These are phyloP conservation scores for Muscicapa adusta DNA, from an alignment of 2,113 vertebrate species.

Conservation along the genomic window DNA sequence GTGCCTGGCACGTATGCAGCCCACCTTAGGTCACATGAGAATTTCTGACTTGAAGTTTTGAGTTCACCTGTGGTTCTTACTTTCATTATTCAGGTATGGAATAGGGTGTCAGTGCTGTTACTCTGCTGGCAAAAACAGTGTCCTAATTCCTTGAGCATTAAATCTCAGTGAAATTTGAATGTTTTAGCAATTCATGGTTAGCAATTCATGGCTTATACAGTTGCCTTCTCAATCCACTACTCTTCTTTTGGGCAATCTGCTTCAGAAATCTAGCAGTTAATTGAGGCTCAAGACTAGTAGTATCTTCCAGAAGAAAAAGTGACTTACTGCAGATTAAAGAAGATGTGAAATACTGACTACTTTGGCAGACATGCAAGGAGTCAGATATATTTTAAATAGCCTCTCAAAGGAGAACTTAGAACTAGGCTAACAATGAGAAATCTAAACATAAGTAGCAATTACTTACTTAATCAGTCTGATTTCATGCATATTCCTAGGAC, in stretches of 20 bases:
- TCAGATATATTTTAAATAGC: background rate
- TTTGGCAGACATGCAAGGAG: background rate
- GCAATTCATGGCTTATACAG: background rate
- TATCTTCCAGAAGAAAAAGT: background rate
- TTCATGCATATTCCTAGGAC: background rate
- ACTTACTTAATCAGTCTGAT: background rate
- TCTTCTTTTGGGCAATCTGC: background rate
- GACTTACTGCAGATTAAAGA: background rate
- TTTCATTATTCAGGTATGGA: background rate
- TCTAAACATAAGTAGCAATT: background rate
- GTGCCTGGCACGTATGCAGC: background rate
- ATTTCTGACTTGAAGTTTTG: background rate
- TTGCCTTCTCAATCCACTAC: background rate
- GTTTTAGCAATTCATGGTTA: background rate
- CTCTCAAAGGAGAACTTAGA: background rate
- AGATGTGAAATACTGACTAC: background rate
- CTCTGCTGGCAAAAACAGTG: background rate
- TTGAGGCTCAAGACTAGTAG: background rate
- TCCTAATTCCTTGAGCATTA: background rate
- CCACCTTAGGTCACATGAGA: background rate
- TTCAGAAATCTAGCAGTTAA: background rate
- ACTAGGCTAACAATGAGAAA: background rate
- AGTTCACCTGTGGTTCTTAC: background rate
- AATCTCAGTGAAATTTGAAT: background rate
- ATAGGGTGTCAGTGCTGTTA: background rate